phyloP scores from a whole-genome alignment of 2,888 invertebrate genomes.

The Diadegma fenestrale region DNA sequence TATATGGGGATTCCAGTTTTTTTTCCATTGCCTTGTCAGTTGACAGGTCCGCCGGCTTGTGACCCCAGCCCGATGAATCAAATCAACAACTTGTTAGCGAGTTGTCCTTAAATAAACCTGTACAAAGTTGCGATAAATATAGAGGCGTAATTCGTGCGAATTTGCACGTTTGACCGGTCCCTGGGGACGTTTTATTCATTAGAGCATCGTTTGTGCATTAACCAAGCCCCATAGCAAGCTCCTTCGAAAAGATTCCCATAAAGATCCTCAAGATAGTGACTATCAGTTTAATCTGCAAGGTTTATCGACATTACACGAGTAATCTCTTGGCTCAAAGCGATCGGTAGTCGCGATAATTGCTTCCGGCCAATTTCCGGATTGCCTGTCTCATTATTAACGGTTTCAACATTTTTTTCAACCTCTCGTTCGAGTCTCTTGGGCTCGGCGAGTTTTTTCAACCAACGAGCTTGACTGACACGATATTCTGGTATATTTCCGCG shows the following conservation, averaged over 20 bases:
- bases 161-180: not conserved
- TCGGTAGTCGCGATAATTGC: conserved; percentile 56
- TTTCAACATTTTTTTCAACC: not conserved
- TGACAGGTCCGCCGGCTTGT: conserved; percentile 68
- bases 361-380: conserved; percentile 62
- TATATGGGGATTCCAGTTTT: conserved; percentile 7
- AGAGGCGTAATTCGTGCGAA: not conserved
- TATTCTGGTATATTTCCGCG: conserved; percentile 28
- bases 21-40: conserved; percentile 21
- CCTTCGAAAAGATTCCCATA: conserved; percentile 15
- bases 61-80: conserved; percentile 62
- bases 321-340: conserved; percentile 34
- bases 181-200: not conserved
- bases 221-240: not conserved
- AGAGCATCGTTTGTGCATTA: not conserved
- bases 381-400: conserved; percentile 15
- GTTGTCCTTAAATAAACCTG: conserved; percentile 49
- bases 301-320: conserved; percentile 16
- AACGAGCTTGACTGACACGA: conserved; percentile 39
- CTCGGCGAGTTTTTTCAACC: conserved; percentile 12
- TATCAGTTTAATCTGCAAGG: conserved; percentile 39
- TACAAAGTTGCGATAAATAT: not conserved
- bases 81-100: conserved; percentile 58
- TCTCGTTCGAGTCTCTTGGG: not conserved
- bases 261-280: conserved; percentile 33